Conservation (phyloP, 2,888 invertebrate species). For the Noctua comes region DNA sequence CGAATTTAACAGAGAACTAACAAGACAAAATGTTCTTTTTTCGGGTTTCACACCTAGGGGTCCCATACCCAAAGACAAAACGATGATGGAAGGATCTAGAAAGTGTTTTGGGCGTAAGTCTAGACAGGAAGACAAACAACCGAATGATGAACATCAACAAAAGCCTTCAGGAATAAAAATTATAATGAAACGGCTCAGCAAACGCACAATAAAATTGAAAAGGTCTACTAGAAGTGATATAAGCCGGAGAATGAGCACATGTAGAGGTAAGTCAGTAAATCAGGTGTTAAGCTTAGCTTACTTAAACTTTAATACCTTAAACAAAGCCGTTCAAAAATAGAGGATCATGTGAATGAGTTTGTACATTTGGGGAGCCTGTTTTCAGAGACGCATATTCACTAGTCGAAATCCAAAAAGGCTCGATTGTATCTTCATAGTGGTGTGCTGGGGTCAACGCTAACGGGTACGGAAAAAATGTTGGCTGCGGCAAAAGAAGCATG, state of each 20-base stretch:
- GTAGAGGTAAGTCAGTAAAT: conserved; percentile 22
- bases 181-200: conserved; percentile 1
- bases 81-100: not conserved
- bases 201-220: not conserved
- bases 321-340: not conserved
- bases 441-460: not conserved
- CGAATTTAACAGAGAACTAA: conserved; percentile 64
- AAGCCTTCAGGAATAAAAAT: not conserved
- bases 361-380: not conserved
- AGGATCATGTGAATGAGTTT: not conserved
- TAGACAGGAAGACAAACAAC: not conserved
- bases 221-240: conserved; percentile 16
- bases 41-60: not conserved
- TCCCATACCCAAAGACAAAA: not conserved
- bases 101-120: not conserved
- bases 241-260: not conserved
- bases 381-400: not conserved
- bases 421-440: not conserved
- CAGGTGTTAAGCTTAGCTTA: not conserved
- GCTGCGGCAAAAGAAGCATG: not conserved
- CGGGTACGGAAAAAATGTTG: not conserved
- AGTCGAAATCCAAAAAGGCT: not conserved
- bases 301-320: not conserved
- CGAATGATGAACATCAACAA: not conserved
- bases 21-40: not conserved